A percentile compares a stretch with the other conserved stretches of the same genome.
These are phyloP conservation scores for Pygoscelis adeliae DNA, from an alignment of 2,113 vertebrate genomes.

Conservation along the genomic window DNA sequence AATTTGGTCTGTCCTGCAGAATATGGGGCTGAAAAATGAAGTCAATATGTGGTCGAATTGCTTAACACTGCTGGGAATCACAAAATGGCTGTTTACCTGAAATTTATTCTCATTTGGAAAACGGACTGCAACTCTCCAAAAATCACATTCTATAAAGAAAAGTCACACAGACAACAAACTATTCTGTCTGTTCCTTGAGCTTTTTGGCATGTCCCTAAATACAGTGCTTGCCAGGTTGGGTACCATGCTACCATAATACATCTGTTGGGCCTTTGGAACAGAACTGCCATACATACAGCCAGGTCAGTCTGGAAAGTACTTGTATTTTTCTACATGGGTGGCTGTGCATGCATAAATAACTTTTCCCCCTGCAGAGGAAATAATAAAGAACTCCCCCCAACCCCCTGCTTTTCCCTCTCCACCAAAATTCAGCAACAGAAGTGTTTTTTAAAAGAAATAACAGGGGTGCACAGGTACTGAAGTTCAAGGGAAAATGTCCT, in stretches of 20 bases:
- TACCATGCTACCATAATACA: too few relatives aligned
- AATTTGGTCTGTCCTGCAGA: background rate
- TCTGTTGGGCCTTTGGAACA: background rate
- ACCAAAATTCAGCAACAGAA: background rate
- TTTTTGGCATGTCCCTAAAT: accelerated
- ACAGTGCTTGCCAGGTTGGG: accelerated
- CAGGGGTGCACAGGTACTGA: accelerated
- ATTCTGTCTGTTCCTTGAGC: background rate
- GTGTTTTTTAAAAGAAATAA: background rate
- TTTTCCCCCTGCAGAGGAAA: background rate
- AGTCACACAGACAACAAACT: accelerated
- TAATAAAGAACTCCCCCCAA: background rate
- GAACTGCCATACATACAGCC: accelerated
- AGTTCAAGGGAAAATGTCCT: background rate
- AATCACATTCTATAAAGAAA: background rate
- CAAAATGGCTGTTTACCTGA: background rate
- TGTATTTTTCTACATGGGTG: background rate
- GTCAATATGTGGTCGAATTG: background rate
- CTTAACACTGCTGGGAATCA: background rate
- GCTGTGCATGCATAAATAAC: accelerated
- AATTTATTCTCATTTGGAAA: background rate
- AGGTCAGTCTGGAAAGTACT: background rate
- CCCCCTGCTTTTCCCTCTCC: accelerated
- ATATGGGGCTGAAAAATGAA: background rate
- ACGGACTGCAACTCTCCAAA: background rate